A percentile compares a stretch with the other conserved stretches of the same genome.
Evolutionary conservation across 35 echinoderm and acorn worm genomes (phyloP).

Genomic region (Diadema setosum): DNA sequence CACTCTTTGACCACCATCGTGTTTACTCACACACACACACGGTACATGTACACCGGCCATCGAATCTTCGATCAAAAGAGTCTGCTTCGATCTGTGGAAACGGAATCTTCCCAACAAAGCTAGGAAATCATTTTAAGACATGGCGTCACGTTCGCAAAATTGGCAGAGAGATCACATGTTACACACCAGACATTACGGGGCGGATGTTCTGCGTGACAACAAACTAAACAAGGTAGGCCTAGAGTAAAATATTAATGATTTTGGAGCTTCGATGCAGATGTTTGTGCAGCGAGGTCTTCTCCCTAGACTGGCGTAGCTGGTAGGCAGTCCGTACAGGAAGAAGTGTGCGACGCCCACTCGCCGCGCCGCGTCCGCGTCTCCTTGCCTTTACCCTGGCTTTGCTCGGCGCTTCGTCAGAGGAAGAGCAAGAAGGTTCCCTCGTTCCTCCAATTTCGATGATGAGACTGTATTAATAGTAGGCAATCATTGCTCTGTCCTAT

Average conservation of each 20-base stretch:
- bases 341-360: background rate
- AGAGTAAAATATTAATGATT: background rate
- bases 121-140: background rate
- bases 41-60: too few relatives aligned
- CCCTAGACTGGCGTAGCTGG: background rate
- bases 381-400: background rate
- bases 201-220: background rate
- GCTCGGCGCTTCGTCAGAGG: background rate
- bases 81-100: background rate
- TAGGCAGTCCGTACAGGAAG: background rate
- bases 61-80: background rate
- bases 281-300: background rate
- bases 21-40: too few relatives aligned
- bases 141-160: background rate
- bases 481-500: too few relatives aligned
- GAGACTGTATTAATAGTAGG: too few relatives aligned
- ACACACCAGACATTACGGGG: conserved; percentile 1
- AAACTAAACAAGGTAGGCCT: background rate
- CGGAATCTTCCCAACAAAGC: background rate
- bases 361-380: background rate
- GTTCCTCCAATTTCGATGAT: too few relatives aligned
- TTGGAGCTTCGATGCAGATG: background rate
- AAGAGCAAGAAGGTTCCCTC: too few relatives aligned
- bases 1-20: background rate
- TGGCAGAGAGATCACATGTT: background rate